Base-by-base conservation (phyloP, 2,888 invertebrate genomes). In the Timandra comae region DNA sequence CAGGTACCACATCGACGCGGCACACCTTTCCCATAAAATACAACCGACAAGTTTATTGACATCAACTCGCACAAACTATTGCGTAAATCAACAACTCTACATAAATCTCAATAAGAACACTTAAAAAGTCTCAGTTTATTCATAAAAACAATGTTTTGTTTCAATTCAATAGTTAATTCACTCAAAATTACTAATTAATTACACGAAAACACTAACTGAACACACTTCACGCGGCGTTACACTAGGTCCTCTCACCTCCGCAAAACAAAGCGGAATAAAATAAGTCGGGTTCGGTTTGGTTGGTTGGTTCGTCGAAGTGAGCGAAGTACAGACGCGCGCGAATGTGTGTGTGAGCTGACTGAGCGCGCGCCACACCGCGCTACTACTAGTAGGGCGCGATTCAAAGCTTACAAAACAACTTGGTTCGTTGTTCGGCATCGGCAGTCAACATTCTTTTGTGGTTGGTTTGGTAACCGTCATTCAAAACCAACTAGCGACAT, bases 1-100 rank as follows among this genome's bases (percentile, higher is more conserved):
- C 85, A 82, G 82, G 82, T 81, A 80, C 68, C 56, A 66, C 49
- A 16, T 58, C 72, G 71, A 73, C 76, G 79, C 80, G 80, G 77
- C 81, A 80, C 84, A 82, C 84, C 84, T 82, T 81, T 81, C 81
- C 77, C 80, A 82, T 82, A 80, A 82, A 82, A 80, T 78, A 78
- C 74, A 78, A 78, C 75, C 77, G 77, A 77, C 76, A 82, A 82
- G 82, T 85, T 84, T 85, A 84, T 84, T 82, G 84, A 85, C 85
- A 84, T 80, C 78, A 62, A 82, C 68, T 73, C 77, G 66, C 73
- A 73, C 67, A 69, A n/a, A 68, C 65, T 62, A 75, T 77, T 79
- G 75, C 74, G 75, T 73, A 76, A 81, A 78, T 24, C 11, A 10
- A 67, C 56, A n/a, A n/a, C n/a, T 22, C 11, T 24, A 67, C 56